phyloP scores from a whole-genome alignment of 2,888 invertebrate genomes.

The Chouioia cunea region DNA sequence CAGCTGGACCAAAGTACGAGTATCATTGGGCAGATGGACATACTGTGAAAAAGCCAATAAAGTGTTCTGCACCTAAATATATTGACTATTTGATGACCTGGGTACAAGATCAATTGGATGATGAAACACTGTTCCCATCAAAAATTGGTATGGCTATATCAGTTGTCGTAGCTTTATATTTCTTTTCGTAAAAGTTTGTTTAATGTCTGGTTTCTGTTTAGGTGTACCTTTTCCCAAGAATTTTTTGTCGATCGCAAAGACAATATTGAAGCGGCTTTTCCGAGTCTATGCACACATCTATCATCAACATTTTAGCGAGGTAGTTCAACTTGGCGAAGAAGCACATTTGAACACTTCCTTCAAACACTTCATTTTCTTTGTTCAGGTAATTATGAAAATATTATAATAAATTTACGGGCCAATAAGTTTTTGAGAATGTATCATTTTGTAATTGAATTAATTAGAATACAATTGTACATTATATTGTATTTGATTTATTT shows the following conservation, averaged over 20 bases:
- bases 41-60: slow-evolving; percentile 97
- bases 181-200: too few species aligned
- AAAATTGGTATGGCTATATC: slow-evolving; percentile 81
- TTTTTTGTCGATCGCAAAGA: slow-evolving; percentile 96
- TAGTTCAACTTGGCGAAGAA: slow-evolving; percentile 97
- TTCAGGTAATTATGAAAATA: slow-evolving; percentile 74
- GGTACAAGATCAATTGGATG: slow-evolving; percentile 99
- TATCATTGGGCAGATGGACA: slow-evolving; percentile 99
- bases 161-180: too few species aligned
- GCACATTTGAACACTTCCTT: slow-evolving; percentile 99
- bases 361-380: slow-evolving; percentile 99
- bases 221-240: slow-evolving; percentile 99
- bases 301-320: slow-evolving; percentile 98
- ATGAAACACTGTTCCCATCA: slow-evolving; percentile 97
- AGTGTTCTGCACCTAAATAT: slow-evolving; percentile 98
- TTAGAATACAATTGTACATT: background rate
- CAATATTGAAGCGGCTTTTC: slow-evolving; percentile 96
- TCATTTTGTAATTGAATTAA: background rate
- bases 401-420: background rate
- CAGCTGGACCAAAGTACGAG: slow-evolving; percentile 98
- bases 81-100: slow-evolving; percentile 99
- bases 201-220: slow-evolving; percentile 56
- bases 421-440: slow-evolving; percentile 15
- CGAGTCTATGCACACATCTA: slow-evolving; percentile 99
- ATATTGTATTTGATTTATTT: background rate